Percentiles rank a stretch among this genome's conserved stretches.
These are phyloP conservation scores for Myiozetetes cayanensis DNA, from an alignment of 2,113 vertebrate genomes.

Conservation along the genomic window DNA sequence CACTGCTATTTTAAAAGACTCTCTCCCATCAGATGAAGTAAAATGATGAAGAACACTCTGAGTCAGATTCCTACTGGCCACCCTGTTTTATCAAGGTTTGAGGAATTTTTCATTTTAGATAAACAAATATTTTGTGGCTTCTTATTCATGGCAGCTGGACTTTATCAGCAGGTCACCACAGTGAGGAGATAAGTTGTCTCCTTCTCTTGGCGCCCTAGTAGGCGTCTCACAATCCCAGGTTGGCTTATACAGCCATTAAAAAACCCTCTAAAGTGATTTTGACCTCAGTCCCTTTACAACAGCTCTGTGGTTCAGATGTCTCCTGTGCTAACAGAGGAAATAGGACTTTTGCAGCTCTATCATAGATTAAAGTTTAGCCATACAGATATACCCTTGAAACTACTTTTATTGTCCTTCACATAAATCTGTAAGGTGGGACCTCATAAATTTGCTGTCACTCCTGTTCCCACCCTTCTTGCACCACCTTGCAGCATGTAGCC, in stretches of 20 bases:
- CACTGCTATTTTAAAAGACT: not conserved
- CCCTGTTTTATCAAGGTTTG: not conserved
- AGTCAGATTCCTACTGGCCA: not conserved
- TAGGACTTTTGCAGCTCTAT: not conserved
- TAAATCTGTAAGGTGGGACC: not conserved
- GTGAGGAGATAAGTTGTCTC: not conserved
- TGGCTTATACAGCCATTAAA: not conserved
- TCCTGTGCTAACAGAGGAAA: slow-evolving; percentile 24
- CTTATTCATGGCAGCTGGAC: slow-evolving; percentile 10
- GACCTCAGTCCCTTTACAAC: not conserved
- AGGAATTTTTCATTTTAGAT: not conserved
- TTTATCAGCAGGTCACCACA: slow-evolving; percentile 2
- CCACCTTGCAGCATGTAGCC: not conserved
- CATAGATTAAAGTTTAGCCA: not conserved
- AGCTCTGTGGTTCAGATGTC: not conserved
- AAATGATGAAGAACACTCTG: not conserved
- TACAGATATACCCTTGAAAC: slow-evolving; percentile 5
- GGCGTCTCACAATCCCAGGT: not conserved
- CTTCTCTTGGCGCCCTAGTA: not conserved
- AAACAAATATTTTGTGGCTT: not conserved
- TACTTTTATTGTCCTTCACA: not conserved
- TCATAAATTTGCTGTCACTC: slow-evolving; percentile 17
- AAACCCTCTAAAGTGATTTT: not conserved
- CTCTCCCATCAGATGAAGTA: not conserved
- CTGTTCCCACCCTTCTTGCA: not conserved